A percentile compares a stretch with the other conserved stretches of the same genome.
Evolutionary conservation across 1,140 invertebrate species (phyloP).

Genomic region (Drosophila busckii): DNA sequence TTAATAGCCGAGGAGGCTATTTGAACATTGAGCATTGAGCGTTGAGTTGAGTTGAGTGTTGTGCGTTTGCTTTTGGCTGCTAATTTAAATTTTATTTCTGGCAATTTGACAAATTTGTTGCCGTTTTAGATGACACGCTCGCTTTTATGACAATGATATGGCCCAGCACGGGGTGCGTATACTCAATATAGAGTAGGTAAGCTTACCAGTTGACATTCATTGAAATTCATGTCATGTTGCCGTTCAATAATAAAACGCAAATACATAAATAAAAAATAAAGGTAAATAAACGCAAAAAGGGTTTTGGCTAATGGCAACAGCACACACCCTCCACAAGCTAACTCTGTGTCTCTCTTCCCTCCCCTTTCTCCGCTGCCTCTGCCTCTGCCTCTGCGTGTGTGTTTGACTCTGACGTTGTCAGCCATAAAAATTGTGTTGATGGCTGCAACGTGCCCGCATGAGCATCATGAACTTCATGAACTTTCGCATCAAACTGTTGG

Average conservation of each 20-base stretch:
- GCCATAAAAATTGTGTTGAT: slow-evolving; percentile 58
- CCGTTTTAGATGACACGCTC: slow-evolving; percentile 73
- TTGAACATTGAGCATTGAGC: no score
- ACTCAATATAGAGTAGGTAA: neutral
- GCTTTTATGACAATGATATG: slow-evolving; percentile 69
- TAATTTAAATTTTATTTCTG: slow-evolving; percentile 77
- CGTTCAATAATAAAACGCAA: slow-evolving; percentile 76
- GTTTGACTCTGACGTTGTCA: slow-evolving; percentile 16
- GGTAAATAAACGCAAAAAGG: slow-evolving; percentile 74
- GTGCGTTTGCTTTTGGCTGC: slow-evolving; percentile 25
- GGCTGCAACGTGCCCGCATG: slow-evolving; percentile 39
- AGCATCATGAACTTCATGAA: no score
- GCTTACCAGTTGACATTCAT: slow-evolving; percentile 59
- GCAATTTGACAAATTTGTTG: slow-evolving; percentile 75
- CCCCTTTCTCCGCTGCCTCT: neutral
- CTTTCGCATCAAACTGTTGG: no score
- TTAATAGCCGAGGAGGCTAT: slow-evolving; percentile 53
- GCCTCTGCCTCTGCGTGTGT: slow-evolving; percentile 2
- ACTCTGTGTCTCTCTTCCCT: neutral
- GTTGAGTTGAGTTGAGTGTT: no score
- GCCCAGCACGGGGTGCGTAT: neutral
- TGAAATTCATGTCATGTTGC: slow-evolving; percentile 71
- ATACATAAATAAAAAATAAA: slow-evolving; percentile 77
- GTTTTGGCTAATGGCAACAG: slow-evolving; percentile 65
- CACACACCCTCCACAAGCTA: neutral